Base-by-base conservation (phyloP, 2,113 vertebrate species). In the Microtus richardsoni region DNA sequence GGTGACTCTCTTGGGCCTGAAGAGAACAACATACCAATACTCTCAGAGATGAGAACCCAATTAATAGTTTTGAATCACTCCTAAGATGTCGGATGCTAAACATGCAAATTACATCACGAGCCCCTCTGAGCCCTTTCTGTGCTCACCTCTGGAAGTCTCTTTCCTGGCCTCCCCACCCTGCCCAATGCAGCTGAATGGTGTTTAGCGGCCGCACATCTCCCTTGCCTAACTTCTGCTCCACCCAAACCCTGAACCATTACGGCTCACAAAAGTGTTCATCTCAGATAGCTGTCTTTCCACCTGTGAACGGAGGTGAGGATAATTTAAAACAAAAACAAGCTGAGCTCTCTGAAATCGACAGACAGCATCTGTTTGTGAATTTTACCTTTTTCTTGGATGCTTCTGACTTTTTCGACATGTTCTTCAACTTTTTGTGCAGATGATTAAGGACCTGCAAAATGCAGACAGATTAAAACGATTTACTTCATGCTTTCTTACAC, bases 331-430 rank as follows among this genome's bases (percentile, higher is more conserved):
- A 44, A 47, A 87, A 21, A 21, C 5, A 52, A 70, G 26, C 10
- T 0, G 12, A 39, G 30, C 78, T 75, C 47, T 44, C 5, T 14
- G 8, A 84, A n/a, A 14, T 0, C 1, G 1, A 19, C 64, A 26
- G 0, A 7, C 1, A 2, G 36, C 5, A 12, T 2, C 7, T 1
- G 9, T 22, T 0, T 49, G 21, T 1, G 30, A 54, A 10, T 17
- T 39, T 93, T 99, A 99, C 99, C 99, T 99, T 99, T 98, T 99
- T 99, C 98, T 99, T 99, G 39, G 99, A 99, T 2, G 98, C 99
- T 98, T 99, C 99, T 89, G 99, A 99, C 98, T 99, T 99, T 99
- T 99, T 99, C 86, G 99, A 99, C 98, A 99, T 99, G 94, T 99
- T 99, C 98, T 99, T 99, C 95, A 99, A 97, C 92, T 99, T 99